A percentile compares a stretch with the other conserved stretches of the same genome.
These are phyloP conservation scores for Amazona ochrocephala DNA, from an alignment of 2,797 vertebrate species.

Conservation along the genomic window DNA sequence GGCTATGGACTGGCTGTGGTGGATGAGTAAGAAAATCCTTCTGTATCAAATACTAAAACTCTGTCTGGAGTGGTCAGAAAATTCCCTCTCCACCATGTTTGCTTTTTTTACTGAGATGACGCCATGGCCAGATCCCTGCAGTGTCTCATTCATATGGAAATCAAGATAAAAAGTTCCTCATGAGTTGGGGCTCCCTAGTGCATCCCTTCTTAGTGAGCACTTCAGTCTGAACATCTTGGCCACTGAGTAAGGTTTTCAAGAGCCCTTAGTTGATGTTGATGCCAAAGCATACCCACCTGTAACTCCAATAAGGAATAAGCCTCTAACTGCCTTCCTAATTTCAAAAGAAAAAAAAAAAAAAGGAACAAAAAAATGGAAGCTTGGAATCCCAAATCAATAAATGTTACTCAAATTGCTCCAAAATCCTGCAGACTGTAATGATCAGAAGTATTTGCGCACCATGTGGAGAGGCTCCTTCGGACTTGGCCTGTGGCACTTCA, in stretches of 20 bases:
- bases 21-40: background rate
- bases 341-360: background rate
- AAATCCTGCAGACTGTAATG: background rate
- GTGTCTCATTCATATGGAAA: background rate
- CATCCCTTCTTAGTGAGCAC: background rate
- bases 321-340: background rate
- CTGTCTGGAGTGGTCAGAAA: rapidly evolving
- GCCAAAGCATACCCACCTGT: background rate
- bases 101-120: rapidly evolving
- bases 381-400: background rate
- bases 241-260: background rate
- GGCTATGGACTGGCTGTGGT: rapidly evolving
- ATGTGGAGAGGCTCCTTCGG: background rate
- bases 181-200: rapidly evolving
- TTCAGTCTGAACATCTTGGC: background rate
- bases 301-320: background rate
- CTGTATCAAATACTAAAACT: background rate
- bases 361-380: rapidly evolving
- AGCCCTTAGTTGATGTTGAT: background rate
- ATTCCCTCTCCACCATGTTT: rapidly evolving
- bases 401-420: background rate
- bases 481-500: background rate
- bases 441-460: background rate
- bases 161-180: rapidly evolving
- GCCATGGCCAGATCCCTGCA: background rate